Evolutionary conservation across 2,113 vertebrate genomes (phyloP).

Genomic region (Tamias sibiricus): DNA sequence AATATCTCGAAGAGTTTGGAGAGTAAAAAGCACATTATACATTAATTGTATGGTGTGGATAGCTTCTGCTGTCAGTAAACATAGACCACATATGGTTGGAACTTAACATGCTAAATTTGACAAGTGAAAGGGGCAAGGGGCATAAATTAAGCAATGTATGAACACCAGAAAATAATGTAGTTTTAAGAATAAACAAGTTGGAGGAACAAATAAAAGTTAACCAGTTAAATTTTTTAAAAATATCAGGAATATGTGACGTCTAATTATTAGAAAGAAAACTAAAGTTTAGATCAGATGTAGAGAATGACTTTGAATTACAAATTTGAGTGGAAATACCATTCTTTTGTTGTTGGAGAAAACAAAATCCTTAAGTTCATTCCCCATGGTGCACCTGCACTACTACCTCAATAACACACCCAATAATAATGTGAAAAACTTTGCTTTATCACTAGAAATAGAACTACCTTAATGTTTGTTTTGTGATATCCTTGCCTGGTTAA

Average conservation of each 20-base stretch:
- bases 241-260: not conserved
- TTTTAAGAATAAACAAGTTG: not conserved
- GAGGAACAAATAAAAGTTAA: not conserved
- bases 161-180: not conserved
- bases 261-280: not conserved
- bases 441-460: not conserved
- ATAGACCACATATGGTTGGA: not conserved
- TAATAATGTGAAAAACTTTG: not conserved
- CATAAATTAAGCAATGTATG: not conserved
- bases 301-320: not conserved
- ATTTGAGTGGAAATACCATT: not conserved
- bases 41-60: not conserved
- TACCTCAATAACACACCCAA: not conserved
- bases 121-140: not conserved
- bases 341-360: not conserved
- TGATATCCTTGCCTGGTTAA: conserved; percentile 45
- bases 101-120: not conserved
- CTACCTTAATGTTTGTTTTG: not conserved
- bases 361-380: not conserved
- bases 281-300: not conserved
- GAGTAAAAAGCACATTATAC: not conserved
- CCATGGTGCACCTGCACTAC: rapidly evolving
- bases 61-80: not conserved
- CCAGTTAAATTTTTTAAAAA: not conserved
- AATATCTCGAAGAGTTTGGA: not conserved